Percentiles rank a stretch among this genome's conserved stretches.
Evolutionary conservation across 1,140 invertebrate genomes (phyloP).

Genomic region (Drosophila lowei): DNA sequence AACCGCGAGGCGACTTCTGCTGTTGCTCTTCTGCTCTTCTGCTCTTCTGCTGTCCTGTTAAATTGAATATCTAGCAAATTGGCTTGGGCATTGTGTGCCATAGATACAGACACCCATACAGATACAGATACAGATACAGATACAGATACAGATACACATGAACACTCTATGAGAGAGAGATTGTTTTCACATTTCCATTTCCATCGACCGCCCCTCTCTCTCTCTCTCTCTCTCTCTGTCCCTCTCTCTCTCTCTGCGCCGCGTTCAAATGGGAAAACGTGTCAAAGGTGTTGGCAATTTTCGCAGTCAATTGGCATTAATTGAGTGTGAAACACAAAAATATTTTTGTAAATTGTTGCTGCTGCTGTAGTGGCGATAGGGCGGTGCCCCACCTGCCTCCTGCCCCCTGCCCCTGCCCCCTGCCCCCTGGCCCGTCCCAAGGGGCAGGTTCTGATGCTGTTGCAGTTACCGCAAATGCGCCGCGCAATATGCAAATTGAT

Average conservation of each 20-base stretch:
- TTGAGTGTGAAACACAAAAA: conserved; percentile 81
- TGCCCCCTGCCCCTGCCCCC: no score
- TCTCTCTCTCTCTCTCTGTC: neutral
- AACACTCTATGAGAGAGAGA: conserved; percentile 3
- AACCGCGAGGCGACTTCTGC: conserved; percentile 13
- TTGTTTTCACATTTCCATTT: conserved; percentile 19
- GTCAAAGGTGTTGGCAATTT: conserved; percentile 81
- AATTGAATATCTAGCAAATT: conserved; percentile 1
- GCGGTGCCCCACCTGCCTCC: no score
- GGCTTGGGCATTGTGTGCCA: conserved; percentile 12
- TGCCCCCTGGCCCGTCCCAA: no score
- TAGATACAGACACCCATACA: neutral
- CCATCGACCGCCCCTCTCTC: neutral
- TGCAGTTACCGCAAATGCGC: conserved; percentile 58
- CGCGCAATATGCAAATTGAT: conserved; percentile 80
- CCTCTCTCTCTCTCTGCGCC: neutral
- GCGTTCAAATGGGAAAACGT: conserved; percentile 43
- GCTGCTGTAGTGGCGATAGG: neutral
- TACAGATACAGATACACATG: conserved; percentile 3
- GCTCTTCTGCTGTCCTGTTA: neutral
- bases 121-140: conserved; percentile 8
- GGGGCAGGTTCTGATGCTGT: neutral
- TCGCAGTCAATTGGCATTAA: conserved; percentile 79
- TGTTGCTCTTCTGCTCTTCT: conserved; percentile 6
- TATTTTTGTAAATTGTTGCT: conserved; percentile 74